A percentile compares a stretch with the other conserved stretches of the same genome.
These are phyloP conservation scores for Pungitius pungitius DNA, from an alignment of 2,113 vertebrate species.

Conservation along the genomic window DNA sequence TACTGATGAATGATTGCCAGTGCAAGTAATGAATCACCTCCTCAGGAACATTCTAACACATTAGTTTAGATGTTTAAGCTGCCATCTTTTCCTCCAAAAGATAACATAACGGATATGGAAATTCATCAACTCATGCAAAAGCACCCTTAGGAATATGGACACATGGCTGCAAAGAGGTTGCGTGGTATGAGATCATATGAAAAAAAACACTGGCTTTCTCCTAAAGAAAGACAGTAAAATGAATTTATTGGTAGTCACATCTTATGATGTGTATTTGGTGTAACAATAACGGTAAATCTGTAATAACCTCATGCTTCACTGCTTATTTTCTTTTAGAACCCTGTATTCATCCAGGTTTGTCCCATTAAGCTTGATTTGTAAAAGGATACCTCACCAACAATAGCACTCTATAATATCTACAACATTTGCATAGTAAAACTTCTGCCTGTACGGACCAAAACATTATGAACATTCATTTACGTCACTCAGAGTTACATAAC, in stretches of 20 bases:
- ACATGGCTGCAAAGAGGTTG: not conserved
- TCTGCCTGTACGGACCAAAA: not conserved
- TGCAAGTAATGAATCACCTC: not conserved
- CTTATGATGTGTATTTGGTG: not conserved
- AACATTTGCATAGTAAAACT: not conserved
- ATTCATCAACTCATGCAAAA: conserved; percentile 3
- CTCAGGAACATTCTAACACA: not conserved
- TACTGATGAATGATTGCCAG: not conserved
- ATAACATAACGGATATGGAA: not conserved
- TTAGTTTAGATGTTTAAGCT: not conserved
- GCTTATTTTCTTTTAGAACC: not conserved
- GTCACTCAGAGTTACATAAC: not conserved
- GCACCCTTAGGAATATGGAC: not conserved
- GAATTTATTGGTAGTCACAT: not conserved
- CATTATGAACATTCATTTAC: not conserved
- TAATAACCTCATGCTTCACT: not conserved
- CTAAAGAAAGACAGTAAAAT: not conserved
- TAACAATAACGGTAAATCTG: conserved; percentile 1
- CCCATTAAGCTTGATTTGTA: not conserved
- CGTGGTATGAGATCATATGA: not conserved
- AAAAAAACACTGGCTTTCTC: not conserved
- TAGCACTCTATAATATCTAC: not conserved
- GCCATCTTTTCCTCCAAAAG: no score
- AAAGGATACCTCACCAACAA: not conserved
- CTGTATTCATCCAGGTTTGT: not conserved